These are phyloP conservation scores for Pterois miles DNA, from an alignment of 2,797 vertebrate genomes.

Conservation along the genomic window DNA sequence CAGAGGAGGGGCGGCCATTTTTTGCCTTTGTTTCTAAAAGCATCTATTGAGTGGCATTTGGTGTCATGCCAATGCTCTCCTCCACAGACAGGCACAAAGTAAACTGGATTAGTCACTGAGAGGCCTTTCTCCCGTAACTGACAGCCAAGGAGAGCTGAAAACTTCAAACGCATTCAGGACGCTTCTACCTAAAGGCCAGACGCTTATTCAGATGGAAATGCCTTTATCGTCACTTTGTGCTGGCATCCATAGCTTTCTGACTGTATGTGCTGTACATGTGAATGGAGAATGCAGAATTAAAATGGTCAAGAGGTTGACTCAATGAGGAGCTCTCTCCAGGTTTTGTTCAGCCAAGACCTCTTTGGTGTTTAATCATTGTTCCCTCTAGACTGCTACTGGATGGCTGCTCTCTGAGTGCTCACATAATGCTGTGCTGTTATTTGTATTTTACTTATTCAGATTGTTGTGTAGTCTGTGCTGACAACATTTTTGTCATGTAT, in stretches of 20 bases:
- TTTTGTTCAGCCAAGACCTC: slow-evolving; percentile 36
- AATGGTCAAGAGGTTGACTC: slow-evolving; percentile 33
- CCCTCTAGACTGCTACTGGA: not conserved
- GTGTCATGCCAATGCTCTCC: slow-evolving; percentile 78
- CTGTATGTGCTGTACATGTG: slow-evolving; percentile 67
- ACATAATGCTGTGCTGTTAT: not conserved
- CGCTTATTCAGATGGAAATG: slow-evolving; percentile 73
- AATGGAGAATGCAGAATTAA: slow-evolving; percentile 40
- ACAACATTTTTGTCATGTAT: not conserved
- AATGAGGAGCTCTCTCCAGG: slow-evolving; percentile 11
- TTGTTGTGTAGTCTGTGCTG: not conserved
- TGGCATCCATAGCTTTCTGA: slow-evolving; percentile 61
- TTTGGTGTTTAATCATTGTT: slow-evolving; percentile 24
- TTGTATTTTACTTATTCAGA: slow-evolving; percentile 11
- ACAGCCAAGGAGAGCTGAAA: slow-evolving; percentile 60
- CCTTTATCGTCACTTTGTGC: slow-evolving; percentile 48
- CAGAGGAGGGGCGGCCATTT: slow-evolving; percentile 60
- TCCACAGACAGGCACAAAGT: slow-evolving; percentile 72
- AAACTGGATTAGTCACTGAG: slow-evolving; percentile 78
- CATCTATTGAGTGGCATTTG: slow-evolving; percentile 78
- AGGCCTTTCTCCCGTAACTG: slow-evolving; percentile 61
- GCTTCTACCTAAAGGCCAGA: slow-evolving; percentile 58
- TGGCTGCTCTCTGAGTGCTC: not conserved
- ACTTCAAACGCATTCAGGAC: slow-evolving; percentile 69
- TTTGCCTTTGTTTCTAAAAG: slow-evolving; percentile 67